phyloP scores from a whole-genome alignment of 1,140 invertebrate species.

The Cherax destructor region DNA sequence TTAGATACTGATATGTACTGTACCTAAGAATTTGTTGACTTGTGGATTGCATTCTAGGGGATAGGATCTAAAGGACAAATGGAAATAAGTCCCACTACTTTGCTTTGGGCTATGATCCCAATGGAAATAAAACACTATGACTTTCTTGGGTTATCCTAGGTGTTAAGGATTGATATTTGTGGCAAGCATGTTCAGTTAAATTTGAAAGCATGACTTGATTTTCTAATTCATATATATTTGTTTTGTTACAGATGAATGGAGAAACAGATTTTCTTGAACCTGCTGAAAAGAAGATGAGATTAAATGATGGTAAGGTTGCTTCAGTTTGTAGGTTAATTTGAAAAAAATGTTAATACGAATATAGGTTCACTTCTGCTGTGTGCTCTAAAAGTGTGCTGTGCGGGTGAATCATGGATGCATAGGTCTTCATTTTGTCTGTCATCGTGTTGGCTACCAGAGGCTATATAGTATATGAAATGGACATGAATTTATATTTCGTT shows the following conservation, averaged over 20 bases:
- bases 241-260: slow-evolving; percentile 25
- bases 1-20: too few relatives aligned
- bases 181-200: too few relatives aligned
- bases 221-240: neutral
- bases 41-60: too few relatives aligned
- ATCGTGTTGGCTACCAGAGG: neutral
- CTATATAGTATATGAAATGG: neutral
- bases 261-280: slow-evolving; percentile 6
- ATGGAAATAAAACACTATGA: too few relatives aligned
- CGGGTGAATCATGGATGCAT: neutral
- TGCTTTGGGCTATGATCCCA: too few relatives aligned
- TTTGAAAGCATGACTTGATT: too few relatives aligned
- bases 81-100: too few relatives aligned
- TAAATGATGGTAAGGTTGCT: slow-evolving; percentile 33
- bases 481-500: neutral
- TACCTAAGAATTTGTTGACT: too few relatives aligned
- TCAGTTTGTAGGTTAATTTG: neutral
- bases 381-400: neutral
- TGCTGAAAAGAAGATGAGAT: slow-evolving; percentile 25
- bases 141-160: too few relatives aligned
- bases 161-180: too few relatives aligned
- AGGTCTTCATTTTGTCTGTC: neutral
- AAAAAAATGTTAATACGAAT: neutral
- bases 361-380: neutral
- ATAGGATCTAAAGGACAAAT: too few relatives aligned